Evolutionary conservation across 1,140 invertebrate species (phyloP).

Genomic region (Himalopsyche phryganea): DNA sequence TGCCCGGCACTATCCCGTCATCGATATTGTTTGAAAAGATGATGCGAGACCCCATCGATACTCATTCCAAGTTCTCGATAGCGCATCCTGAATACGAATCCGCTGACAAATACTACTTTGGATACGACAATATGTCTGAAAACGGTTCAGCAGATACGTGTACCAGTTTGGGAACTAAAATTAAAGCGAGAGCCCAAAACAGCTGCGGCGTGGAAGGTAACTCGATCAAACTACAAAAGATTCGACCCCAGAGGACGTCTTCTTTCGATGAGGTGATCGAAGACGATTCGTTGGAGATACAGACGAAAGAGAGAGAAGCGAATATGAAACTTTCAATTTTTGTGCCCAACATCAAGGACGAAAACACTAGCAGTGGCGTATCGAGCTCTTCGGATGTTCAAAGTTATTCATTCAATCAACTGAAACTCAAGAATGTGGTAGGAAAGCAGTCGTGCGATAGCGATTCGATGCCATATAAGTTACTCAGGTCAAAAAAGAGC

Average conservation of each 20-base stretch:
- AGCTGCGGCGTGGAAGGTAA: constrained; percentile 16
- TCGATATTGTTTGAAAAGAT: constrained; percentile 27
- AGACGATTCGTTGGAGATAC: neutral
- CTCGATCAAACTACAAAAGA: constrained; percentile 24
- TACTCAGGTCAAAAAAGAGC: constrained; percentile 13
- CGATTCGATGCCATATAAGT: constrained; percentile 4
- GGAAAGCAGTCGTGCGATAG: constrained; percentile 1
- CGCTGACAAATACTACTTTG: constrained; percentile 9
- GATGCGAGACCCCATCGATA: constrained; percentile 25
- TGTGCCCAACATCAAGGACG: constrained; percentile 26
- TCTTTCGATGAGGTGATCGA: constrained; percentile 7
- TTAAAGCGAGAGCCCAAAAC: constrained; percentile 48
- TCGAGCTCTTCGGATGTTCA: constrained; percentile 32
- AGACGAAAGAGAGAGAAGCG: neutral
- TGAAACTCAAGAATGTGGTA: neutral
- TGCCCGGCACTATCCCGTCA: constrained; percentile 25
- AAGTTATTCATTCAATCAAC: constrained; percentile 8
- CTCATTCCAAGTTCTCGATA: neutral
- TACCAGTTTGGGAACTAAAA: constrained; percentile 52
- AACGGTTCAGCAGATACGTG: constrained; percentile 51
- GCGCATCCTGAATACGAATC: constrained; percentile 12
- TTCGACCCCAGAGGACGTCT: neutral
- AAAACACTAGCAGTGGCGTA: constrained; percentile 32
- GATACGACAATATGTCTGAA: constrained; percentile 48
- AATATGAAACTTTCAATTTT: constrained; percentile 21